Base-by-base conservation (phyloP, 2,797 vertebrate genomes). In the Hylomyscus alleni region DNA sequence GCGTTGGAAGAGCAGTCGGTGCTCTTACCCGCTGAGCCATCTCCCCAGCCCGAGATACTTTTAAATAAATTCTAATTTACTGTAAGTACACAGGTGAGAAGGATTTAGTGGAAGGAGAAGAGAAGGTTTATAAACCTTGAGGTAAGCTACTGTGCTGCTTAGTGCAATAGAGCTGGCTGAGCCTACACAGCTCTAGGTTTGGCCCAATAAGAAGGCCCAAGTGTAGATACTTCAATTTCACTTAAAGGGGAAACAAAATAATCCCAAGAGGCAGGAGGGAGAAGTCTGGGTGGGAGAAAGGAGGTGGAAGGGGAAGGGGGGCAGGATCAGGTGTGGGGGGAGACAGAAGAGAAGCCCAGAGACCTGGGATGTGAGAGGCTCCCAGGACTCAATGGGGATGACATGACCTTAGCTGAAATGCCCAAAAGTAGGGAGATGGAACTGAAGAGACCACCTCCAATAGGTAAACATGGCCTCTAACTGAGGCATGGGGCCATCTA, bases 11-110 rank as follows among this genome's bases (percentile, higher is more conserved):
- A n/a, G n/a, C n/a, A n/a, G n/a, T n/a, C n/a, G n/a, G n/a, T n/a
- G n/a, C n/a, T n/a, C n/a, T n/a, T n/a, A n/a, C n/a, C n/a, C n/a
- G n/a, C n/a, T n/a, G n/a, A n/a, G n/a, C n/a, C n/a, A n/a, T n/a
- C n/a, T n/a, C n/a, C n/a, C n/a, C n/a, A n/a, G n/a, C n/a, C n/a
- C n/a, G n/a, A 94, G 85, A 95, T 3, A 88, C 60, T 69, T 80
- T 91, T 31, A 77, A 72, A 62, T 93, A 95, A 84, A 9, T 31
- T 91, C 31, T 91, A 78, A 80, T n/a, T 78, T 93, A 93, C 40
- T 85, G 82, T 52, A 95, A 88, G n/a, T 90, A 95, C 5, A 95
- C 4, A 81, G 14, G 58, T 34, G 85, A 94, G 56, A 75, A 62
- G 8, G 31, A 85, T 73, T 84, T n/a, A 62, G 31, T 77, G 52